A percentile compares a stretch with the other conserved stretches of the same genome.
These are phyloP conservation scores for Rhinopomastus cyanomelas DNA, from an alignment of 2,113 vertebrate genomes.

Conservation along the genomic window DNA sequence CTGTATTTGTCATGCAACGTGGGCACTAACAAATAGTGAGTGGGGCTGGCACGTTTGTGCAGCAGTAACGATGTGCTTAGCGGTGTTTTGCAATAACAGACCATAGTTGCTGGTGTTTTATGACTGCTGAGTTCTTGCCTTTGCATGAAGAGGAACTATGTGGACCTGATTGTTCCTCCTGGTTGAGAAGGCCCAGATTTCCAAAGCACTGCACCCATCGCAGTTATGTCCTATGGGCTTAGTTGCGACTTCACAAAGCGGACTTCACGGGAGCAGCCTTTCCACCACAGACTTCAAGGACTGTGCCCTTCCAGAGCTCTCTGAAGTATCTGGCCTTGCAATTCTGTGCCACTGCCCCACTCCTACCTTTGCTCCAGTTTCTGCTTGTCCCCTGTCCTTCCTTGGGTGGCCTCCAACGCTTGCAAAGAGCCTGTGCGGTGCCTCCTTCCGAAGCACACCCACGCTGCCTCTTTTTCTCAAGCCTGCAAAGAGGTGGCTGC, in stretches of 20 bases:
- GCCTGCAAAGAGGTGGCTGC: neutral
- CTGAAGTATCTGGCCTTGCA: neutral
- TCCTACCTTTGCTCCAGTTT: neutral
- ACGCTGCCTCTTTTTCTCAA: neutral
- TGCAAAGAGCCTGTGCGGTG: fast-evolving
- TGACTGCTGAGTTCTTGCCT: neutral
- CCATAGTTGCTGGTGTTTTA: neutral
- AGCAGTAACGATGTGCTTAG: neutral
- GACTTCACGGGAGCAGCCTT: neutral
- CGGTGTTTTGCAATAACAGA: neutral
- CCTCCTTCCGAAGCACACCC: neutral
- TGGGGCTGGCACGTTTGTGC: neutral
- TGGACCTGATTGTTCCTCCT: neutral
- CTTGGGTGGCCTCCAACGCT: neutral
- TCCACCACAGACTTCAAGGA: neutral
- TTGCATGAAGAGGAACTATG: neutral
- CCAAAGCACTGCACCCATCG: neutral
- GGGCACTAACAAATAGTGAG: neutral
- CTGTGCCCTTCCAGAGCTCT: neutral
- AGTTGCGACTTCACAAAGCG: neutral
- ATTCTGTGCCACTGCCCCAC: neutral
- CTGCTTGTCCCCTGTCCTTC: neutral
- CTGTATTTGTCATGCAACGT: neutral
- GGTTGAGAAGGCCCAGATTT: neutral
- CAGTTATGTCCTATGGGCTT: neutral